Evolutionary conservation across 2,797 vertebrate species (phyloP).

Genomic region (Paguma larvata): DNA sequence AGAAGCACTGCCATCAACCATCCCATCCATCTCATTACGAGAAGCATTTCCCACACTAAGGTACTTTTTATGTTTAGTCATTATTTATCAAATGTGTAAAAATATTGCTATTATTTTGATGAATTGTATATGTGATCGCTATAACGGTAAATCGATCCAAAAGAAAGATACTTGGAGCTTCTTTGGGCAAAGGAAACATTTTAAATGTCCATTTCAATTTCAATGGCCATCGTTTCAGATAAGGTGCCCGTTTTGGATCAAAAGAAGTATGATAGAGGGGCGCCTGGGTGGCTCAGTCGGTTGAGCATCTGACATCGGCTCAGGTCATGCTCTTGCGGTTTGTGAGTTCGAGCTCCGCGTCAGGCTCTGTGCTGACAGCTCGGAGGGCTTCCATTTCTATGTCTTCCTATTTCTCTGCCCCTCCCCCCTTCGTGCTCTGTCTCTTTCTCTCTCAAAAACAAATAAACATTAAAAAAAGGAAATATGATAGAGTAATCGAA

Average conservation of each 20-base stretch:
- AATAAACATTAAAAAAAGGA: too few relatives aligned
- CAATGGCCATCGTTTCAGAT: too few relatives aligned
- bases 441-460: too few relatives aligned
- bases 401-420: too few relatives aligned
- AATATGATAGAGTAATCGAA: neutral
- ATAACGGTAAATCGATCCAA: neutral
- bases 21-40: neutral
- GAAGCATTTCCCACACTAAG: neutral
- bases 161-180: neutral
- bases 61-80: neutral
- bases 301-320: neutral
- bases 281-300: neutral
- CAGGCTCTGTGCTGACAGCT: too few relatives aligned
- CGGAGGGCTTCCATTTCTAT: too few relatives aligned
- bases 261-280: neutral
- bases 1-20: neutral
- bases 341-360: neutral
- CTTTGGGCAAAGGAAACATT: constrained; percentile 10
- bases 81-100: constrained; percentile 20
- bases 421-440: too few relatives aligned
- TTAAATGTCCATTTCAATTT: constrained; percentile 4
- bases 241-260: constrained; percentile 8
- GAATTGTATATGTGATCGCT: neutral
- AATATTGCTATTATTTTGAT: constrained; percentile 4
- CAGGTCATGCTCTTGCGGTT: neutral